Evolutionary conservation across 2,797 vertebrate species (phyloP).

Genomic region (Peromyscus eremicus): DNA sequence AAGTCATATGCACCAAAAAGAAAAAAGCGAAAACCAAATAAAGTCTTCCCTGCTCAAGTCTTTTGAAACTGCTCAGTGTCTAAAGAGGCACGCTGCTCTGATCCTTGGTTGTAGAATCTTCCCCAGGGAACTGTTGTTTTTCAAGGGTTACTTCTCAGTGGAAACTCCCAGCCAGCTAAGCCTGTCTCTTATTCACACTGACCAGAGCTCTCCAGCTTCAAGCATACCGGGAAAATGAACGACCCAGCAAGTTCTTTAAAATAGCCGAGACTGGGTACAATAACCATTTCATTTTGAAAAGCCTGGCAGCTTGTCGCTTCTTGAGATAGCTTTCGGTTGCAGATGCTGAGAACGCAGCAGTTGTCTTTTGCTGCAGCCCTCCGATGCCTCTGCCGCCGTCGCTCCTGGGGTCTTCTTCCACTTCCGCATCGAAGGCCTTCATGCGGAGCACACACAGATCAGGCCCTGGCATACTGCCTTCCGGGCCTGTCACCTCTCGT

Average conservation of each 20-base stretch:
- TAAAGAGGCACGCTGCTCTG: neutral
- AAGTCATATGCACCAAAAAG: neutral
- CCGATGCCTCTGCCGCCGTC: neutral
- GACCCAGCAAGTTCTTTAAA: constrained; percentile 56
- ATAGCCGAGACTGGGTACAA: constrained; percentile 44
- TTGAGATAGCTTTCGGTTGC: constrained; percentile 48
- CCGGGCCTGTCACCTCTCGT: neutral
- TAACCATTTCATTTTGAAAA: constrained; percentile 33
- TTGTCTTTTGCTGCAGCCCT: neutral
- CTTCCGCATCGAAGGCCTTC: neutral
- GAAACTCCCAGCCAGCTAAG: neutral
- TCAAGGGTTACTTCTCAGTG: neutral
- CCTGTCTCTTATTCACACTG: constrained; percentile 23
- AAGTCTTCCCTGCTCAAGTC: neutral
- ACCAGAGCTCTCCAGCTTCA: constrained; percentile 31
- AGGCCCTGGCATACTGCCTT: neutral
- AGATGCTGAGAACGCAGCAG: neutral
- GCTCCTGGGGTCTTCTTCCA: neutral
- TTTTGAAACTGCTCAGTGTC: neutral
- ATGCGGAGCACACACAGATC: neutral
- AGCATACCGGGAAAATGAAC: constrained; percentile 4
- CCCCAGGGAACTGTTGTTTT: constrained; percentile 17
- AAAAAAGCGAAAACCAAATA: neutral
- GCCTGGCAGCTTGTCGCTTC: constrained; percentile 2
- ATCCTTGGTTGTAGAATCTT: neutral